A percentile compares a stretch with the other conserved stretches of the same genome.
These are phyloP conservation scores for Euphysa ruthae DNA, from an alignment of 30 jellyfish, hydroid and myxozoan species.

Conservation along the genomic window DNA sequence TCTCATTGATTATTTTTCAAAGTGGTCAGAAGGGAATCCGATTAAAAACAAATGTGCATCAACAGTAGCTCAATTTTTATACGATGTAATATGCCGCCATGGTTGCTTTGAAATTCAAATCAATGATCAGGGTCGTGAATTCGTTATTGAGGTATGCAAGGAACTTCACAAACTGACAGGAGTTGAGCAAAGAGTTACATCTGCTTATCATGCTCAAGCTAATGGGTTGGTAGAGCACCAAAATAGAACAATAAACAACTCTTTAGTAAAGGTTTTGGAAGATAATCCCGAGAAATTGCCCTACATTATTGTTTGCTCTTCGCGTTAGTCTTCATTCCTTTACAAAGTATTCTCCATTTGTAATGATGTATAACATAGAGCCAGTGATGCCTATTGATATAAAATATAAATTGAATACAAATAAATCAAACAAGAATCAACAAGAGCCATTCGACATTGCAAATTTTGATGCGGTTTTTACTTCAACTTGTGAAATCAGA, in stretches of 20 bases:
- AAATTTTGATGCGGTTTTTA: not conserved
- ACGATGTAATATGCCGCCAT: constrained; percentile 10
- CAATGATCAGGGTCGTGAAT: not conserved
- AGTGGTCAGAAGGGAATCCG: constrained; percentile 38
- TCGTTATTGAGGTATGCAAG: not conserved
- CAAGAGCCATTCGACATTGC: not conserved
- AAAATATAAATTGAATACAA: not conserved
- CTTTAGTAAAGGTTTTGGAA: constrained; percentile 4
- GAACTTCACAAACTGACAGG: constrained; percentile 7
- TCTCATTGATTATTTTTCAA: constrained; percentile 22
- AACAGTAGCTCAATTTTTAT: constrained; percentile 25
- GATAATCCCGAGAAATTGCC: not conserved
- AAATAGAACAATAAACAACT: constrained; percentile 18
- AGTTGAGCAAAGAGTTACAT: constrained; percentile 10
- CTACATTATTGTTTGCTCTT: not conserved
- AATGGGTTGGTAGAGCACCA: constrained; percentile 22
- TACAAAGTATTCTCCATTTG: not conserved
- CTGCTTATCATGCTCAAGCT: constrained; percentile 18
- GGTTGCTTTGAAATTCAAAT: constrained; percentile 5
- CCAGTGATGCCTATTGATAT: constrained; percentile 16
- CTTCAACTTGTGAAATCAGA: not conserved
- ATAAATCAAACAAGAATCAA: not conserved
- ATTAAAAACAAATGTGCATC: constrained; percentile 18
- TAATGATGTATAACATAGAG: constrained; percentile 5
- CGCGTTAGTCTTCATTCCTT: constrained; percentile 13